Evolutionary conservation across 2,113 vertebrate genomes (phyloP).

Genomic region (Caranx ignobilis): DNA sequence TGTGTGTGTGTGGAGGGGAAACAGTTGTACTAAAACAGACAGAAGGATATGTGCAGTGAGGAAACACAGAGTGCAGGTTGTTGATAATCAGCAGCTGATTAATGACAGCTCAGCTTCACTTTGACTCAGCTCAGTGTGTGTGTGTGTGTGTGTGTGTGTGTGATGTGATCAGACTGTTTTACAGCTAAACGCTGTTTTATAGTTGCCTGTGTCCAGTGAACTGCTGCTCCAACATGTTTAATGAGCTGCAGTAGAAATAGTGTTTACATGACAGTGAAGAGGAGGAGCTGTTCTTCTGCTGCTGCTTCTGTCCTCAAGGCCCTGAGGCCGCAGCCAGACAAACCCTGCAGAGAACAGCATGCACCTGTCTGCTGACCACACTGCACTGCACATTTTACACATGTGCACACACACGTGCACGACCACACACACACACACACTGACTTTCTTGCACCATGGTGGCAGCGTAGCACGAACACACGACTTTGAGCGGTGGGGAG

Average conservation of each 20-base stretch:
- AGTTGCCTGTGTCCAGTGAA: neutral
- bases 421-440: slow-evolving; percentile 31
- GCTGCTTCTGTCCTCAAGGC: slow-evolving; percentile 49
- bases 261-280: slow-evolving; percentile 26
- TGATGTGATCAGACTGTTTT: neutral
- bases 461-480: slow-evolving; percentile 57
- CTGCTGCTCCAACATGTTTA: neutral
- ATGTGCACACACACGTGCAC: slow-evolving; percentile 18
- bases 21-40: neutral
- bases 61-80: neutral
- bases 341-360: slow-evolving; percentile 40
- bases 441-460: slow-evolving; percentile 59
- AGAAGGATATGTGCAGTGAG: neutral
- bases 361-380: slow-evolving; percentile 40
- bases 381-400: slow-evolving; percentile 33
- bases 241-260: neutral
- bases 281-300: slow-evolving; percentile 40
- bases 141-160: too few relatives aligned
- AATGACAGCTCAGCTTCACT: slow-evolving; percentile 8
- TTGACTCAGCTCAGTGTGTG: slow-evolving; percentile 2
- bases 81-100: slow-evolving; percentile 23
- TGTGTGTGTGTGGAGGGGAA: neutral
- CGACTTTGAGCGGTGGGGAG: slow-evolving; percentile 54
- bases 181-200: slow-evolving; percentile 29
- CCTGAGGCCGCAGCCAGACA: slow-evolving; percentile 40